A percentile compares a stretch with the other conserved stretches of the same genome.
phyloP scores from a whole-genome alignment of 2,797 vertebrate genomes.

The Notolabrus celidotus region DNA sequence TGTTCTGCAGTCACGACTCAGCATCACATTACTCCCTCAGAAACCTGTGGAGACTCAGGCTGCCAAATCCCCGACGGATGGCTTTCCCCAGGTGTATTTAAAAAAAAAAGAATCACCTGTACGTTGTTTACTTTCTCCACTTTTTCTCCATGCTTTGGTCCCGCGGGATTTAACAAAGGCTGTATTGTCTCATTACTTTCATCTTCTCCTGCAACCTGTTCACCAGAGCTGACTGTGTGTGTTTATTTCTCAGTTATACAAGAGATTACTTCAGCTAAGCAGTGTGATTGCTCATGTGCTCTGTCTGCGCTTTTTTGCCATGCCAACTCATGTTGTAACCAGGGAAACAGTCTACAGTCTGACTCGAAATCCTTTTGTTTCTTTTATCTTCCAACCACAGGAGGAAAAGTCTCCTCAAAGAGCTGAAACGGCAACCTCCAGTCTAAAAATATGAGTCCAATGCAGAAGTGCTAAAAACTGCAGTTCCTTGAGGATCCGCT shows the following conservation, averaged over 20 bases:
- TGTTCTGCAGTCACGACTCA: constrained; percentile 30
- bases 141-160: constrained; percentile 29
- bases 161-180: constrained; percentile 28
- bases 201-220: constrained; percentile 39
- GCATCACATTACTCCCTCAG: constrained; percentile 37
- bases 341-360: constrained; percentile 24
- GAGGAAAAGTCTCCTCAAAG: neutral
- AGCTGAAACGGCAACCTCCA: no score
- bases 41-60: constrained; percentile 31
- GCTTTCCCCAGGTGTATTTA: constrained; percentile 42
- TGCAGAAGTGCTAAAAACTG: no score
- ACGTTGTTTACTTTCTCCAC: constrained; percentile 49
- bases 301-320: constrained; percentile 42
- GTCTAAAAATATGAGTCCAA: no score
- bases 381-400: neutral
- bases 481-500: no score
- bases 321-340: constrained; percentile 50
- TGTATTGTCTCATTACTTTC: constrained; percentile 28
- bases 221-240: constrained; percentile 10
- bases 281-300: constrained; percentile 7
- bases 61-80: constrained; percentile 34
- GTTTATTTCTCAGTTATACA: constrained; percentile 39
- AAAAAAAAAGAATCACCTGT: constrained; percentile 14
- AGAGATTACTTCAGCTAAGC: constrained; percentile 19
- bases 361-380: constrained; percentile 12